Evolutionary conservation across 2,888 invertebrate genomes (phyloP).

Genomic region (Pristionchus japonicus): DNA sequence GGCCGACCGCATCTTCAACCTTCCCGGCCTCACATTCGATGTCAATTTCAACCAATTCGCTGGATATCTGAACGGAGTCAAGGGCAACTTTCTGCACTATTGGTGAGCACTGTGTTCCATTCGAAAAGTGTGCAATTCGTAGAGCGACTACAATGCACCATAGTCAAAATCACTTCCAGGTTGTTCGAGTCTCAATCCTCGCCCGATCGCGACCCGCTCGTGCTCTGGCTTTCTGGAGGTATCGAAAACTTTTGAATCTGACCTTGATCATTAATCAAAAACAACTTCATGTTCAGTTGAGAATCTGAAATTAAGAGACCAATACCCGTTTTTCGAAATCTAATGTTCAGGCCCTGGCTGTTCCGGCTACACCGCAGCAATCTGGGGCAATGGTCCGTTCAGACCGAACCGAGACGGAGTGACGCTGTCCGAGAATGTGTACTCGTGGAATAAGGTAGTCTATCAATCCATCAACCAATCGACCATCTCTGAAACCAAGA

Average conservation of each 20-base stretch:
- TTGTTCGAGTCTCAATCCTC: constrained; percentile 57
- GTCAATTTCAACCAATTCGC: constrained; percentile 77
- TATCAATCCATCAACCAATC: neutral
- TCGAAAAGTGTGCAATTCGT: too few relatives aligned
- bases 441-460: constrained; percentile 74
- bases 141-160: neutral
- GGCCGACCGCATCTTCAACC: constrained; percentile 61
- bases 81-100: constrained; percentile 76
- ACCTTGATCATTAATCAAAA: neutral
- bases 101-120: constrained; percentile 73
- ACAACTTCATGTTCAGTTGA: too few relatives aligned
- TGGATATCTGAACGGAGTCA: constrained; percentile 73
- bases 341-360: constrained; percentile 61
- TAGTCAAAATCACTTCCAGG: constrained; percentile 49
- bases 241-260: neutral
- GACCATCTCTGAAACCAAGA: neutral
- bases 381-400: constrained; percentile 62
- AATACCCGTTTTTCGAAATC: neutral
- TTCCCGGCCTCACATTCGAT: constrained; percentile 66
- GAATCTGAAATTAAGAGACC: too few relatives aligned
- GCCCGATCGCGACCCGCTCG: constrained; percentile 56
- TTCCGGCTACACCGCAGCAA: constrained; percentile 60
- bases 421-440: constrained; percentile 72
- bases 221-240: constrained; percentile 72
- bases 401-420: constrained; percentile 70